These are phyloP conservation scores for Ptilodon capucinus DNA, from an alignment of 2,888 invertebrate genomes.

Conservation along the genomic window DNA sequence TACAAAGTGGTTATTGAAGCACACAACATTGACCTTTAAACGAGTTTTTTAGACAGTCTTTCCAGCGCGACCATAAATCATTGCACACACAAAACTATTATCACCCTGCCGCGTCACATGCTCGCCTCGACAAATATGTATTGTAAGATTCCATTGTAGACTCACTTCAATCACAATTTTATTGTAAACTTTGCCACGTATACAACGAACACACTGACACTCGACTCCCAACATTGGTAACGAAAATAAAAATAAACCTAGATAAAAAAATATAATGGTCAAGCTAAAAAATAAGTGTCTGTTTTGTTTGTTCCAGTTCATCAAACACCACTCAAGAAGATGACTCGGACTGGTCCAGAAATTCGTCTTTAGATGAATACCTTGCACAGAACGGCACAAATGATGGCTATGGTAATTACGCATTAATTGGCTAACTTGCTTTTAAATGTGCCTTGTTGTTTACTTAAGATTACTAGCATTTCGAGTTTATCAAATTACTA, in stretches of 20 bases:
- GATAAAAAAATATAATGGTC: neutral
- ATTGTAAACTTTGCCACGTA: too few species aligned
- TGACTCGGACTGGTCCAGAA: slow-evolving; percentile 70
- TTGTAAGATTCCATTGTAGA: slow-evolving; percentile 15
- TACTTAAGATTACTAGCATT: too few species aligned
- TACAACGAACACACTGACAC: too few species aligned
- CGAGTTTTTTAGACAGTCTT: slow-evolving; percentile 16
- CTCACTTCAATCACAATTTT: neutral
- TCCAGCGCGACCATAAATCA: slow-evolving; percentile 10
- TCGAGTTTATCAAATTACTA: too few species aligned
- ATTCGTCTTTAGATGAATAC: slow-evolving; percentile 57
- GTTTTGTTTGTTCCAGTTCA: slow-evolving; percentile 57
- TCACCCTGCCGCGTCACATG: slow-evolving; percentile 26
- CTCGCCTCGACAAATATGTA: slow-evolving; percentile 15
- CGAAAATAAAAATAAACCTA: too few species aligned
- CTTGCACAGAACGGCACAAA: slow-evolving; percentile 55
- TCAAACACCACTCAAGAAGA: slow-evolving; percentile 67
- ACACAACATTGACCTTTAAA: slow-evolving; percentile 22
- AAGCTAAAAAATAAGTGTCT: neutral
- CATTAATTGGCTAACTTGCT: too few species aligned
- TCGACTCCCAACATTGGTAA: too few species aligned
- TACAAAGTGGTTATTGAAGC: neutral
- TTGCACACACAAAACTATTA: slow-evolving; percentile 24
- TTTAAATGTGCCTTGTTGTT: too few species aligned
- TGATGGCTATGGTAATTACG: slow-evolving; percentile 61